Conservation (phyloP, 1,140 invertebrate species). For the Hylaeus volcanicus region DNA sequence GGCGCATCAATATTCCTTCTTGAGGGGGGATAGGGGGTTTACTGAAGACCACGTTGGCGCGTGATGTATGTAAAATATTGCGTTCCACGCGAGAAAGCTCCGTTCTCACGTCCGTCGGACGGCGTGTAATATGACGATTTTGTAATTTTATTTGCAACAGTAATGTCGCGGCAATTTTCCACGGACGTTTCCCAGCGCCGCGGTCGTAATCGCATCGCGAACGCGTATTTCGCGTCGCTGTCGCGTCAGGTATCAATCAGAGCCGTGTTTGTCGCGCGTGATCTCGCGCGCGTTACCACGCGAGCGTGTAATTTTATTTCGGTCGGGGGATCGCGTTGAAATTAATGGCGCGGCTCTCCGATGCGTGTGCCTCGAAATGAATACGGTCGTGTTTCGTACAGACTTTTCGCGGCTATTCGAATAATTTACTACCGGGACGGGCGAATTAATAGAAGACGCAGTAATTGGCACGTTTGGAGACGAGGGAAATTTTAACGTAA, state of each 20-base stretch:
- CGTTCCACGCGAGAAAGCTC: no score
- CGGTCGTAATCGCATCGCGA: background rate
- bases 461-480: no score
- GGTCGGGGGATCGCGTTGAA: conserved; percentile 6
- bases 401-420: background rate
- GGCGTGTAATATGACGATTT: background rate
- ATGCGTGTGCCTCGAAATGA: background rate
- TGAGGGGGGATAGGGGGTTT: background rate
- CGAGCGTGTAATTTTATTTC: conserved; percentile 30
- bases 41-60: no score
- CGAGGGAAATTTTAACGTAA: no score
- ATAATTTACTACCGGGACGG: no score
- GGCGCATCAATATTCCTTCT: no score
- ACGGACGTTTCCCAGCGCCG: background rate
- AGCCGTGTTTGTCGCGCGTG: background rate
- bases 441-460: no score
- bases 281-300: background rate
- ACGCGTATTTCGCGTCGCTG: conserved; percentile 9
- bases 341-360: conserved; percentile 7
- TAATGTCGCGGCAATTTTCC: background rate
- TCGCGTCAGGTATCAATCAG: conserved; percentile 33
- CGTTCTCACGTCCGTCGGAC: background rate
- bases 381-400: background rate
- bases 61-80: no score
- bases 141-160: conserved; percentile 26